Evolutionary conservation across 1,140 invertebrate genomes (phyloP).

Genomic region (Cryptotermes secundus): DNA sequence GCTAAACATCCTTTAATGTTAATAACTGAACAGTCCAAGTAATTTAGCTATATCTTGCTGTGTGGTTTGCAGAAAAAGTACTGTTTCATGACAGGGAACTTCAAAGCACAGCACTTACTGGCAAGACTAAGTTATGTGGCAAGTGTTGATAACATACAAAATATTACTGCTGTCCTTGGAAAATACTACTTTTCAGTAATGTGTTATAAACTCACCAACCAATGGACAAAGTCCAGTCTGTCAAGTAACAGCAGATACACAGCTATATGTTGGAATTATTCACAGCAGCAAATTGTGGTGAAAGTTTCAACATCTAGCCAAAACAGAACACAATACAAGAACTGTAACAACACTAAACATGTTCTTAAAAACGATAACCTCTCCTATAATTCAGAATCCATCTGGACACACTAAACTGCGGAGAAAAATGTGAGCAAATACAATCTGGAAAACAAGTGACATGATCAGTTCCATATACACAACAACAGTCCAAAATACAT

Average conservation of each 20-base stretch:
- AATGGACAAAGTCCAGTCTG: background rate
- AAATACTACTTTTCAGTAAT: background rate
- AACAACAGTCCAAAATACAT: too few species aligned
- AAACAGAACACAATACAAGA: background rate
- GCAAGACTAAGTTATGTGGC: background rate
- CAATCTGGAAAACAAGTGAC: too few species aligned
- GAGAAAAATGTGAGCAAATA: too few species aligned
- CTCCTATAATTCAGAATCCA: too few species aligned
- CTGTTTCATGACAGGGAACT: background rate
- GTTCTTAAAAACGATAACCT: too few species aligned
- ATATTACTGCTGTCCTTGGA: background rate
- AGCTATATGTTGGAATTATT: background rate
- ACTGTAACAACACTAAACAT: background rate
- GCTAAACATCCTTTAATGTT: too few species aligned
- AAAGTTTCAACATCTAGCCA: background rate
- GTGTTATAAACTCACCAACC: background rate
- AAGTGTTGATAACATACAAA: background rate
- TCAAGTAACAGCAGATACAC: background rate
- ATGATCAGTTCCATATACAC: too few species aligned
- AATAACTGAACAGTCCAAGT: too few species aligned
- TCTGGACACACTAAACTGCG: background rate
- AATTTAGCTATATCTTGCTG: too few species aligned
- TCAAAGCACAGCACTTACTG: background rate
- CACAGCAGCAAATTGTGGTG: background rate
- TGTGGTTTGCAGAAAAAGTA: background rate